Conservation (phyloP, 2,113 vertebrate genomes). For the Pterocles burchelli region DNA sequence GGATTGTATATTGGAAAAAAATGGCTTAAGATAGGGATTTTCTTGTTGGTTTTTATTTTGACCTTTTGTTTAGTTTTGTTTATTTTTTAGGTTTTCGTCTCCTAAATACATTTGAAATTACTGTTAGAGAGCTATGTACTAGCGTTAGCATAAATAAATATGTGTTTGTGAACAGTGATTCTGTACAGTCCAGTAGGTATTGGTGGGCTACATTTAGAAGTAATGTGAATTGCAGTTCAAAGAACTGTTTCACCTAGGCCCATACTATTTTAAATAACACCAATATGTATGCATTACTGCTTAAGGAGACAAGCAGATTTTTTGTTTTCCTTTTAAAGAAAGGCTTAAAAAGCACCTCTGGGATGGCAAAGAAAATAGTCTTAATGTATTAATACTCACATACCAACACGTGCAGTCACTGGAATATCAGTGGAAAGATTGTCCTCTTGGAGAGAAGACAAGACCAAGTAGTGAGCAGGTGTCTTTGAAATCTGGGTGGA, state of each 20-base stretch:
- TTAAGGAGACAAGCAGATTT: neutral
- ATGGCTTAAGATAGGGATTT: neutral
- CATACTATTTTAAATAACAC: neutral
- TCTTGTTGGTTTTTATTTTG: neutral
- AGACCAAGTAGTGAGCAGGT: neutral
- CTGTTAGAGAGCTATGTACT: neutral
- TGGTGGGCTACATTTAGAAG: neutral
- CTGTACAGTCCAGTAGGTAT: slow-evolving; percentile 4
- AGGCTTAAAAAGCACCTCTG: neutral
- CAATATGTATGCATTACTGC: neutral
- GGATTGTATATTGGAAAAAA: neutral
- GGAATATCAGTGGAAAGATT: neutral
- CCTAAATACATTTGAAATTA: neutral
- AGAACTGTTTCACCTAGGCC: neutral
- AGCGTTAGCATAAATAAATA: neutral
- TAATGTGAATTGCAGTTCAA: neutral
- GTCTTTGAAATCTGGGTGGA: neutral
- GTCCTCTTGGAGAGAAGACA: neutral
- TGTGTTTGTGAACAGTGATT: neutral
- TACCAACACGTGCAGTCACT: neutral
- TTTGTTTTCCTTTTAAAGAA: neutral
- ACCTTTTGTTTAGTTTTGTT: neutral
- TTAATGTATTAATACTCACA: neutral
- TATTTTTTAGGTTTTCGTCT: neutral
- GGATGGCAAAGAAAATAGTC: neutral